Evolutionary conservation across 1,140 invertebrate species (phyloP).

Genomic region (Diorhabda elongata): DNA sequence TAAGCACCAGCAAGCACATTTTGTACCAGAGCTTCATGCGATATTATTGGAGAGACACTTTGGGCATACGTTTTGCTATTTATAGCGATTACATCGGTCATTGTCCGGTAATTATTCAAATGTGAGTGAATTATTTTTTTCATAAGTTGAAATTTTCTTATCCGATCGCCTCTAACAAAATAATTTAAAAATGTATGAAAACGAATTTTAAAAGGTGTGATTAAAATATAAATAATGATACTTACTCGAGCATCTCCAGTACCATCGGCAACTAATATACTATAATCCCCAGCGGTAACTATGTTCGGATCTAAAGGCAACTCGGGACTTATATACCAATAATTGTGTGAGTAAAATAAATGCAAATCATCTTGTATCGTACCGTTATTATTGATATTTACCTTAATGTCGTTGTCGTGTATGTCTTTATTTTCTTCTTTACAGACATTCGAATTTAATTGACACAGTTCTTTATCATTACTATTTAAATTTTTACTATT

Average conservation of each 20-base stretch:
- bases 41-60: no score
- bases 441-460: slow-evolving; percentile 13
- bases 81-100: no score
- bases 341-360: slow-evolving; percentile 52
- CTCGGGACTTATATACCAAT: slow-evolving; percentile 52
- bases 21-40: no score
- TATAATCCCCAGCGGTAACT: slow-evolving; percentile 34
- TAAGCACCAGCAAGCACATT: no score
- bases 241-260: slow-evolving; percentile 18
- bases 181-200: no score
- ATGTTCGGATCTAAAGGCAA: slow-evolving; percentile 49
- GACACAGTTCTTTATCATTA: slow-evolving; percentile 17
- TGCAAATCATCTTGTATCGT: slow-evolving; percentile 34
- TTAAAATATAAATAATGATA: slow-evolving; percentile 17
- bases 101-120: no score
- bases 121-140: no score
- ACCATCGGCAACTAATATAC: slow-evolving; percentile 11
- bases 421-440: slow-evolving; percentile 2
- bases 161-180: no score
- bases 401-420: slow-evolving; percentile 14
- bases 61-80: no score
- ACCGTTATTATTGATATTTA: slow-evolving; percentile 22
- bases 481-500: not conserved
- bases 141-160: no score
- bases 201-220: no score